phyloP scores from a whole-genome alignment of 1,140 invertebrate genomes.

The Daktulosphaira vitifoliae region DNA sequence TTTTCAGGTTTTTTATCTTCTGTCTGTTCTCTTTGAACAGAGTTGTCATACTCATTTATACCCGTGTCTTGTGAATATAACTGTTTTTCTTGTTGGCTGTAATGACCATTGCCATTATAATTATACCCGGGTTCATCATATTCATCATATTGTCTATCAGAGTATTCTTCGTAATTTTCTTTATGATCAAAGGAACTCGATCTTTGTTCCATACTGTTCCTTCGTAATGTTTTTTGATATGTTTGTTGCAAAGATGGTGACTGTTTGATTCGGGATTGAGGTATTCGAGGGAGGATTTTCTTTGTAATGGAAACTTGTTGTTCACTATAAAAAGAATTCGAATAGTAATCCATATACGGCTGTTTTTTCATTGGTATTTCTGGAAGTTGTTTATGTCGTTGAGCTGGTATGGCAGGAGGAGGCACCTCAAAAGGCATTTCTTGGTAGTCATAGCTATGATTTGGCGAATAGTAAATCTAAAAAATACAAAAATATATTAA shows the following conservation, averaged over 20 bases:
- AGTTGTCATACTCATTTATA: neutral
- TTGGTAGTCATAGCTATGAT: slow-evolving; percentile 40
- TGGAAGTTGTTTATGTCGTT: slow-evolving; percentile 37
- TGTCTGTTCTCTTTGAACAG: neutral
- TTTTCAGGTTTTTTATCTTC: slow-evolving; percentile 7
- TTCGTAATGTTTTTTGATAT: neutral
- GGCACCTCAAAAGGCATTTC: slow-evolving; percentile 29
- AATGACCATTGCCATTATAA: neutral
- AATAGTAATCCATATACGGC: slow-evolving; percentile 39
- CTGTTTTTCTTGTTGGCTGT: neutral
- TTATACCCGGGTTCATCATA: neutral
- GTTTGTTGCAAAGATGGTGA: slow-evolving; percentile 33
- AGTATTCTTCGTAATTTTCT: neutral
- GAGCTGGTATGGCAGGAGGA: slow-evolving; percentile 28
- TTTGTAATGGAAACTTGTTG: slow-evolving; percentile 42
- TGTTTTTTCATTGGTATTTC: slow-evolving; percentile 38
- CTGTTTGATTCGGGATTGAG: slow-evolving; percentile 44
- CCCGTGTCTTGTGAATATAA: neutral
- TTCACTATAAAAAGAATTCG: slow-evolving; percentile 42
- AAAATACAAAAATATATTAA: neutral
- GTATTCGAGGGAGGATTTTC: slow-evolving; percentile 39
- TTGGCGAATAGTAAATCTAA: slow-evolving; percentile 38
- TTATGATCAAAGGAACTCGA: slow-evolving; percentile 8
- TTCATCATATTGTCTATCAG: neutral
- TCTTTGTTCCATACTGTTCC: neutral